Base-by-base conservation (phyloP, 2,888 invertebrate species). In the Lasioglossum calceatum region DNA sequence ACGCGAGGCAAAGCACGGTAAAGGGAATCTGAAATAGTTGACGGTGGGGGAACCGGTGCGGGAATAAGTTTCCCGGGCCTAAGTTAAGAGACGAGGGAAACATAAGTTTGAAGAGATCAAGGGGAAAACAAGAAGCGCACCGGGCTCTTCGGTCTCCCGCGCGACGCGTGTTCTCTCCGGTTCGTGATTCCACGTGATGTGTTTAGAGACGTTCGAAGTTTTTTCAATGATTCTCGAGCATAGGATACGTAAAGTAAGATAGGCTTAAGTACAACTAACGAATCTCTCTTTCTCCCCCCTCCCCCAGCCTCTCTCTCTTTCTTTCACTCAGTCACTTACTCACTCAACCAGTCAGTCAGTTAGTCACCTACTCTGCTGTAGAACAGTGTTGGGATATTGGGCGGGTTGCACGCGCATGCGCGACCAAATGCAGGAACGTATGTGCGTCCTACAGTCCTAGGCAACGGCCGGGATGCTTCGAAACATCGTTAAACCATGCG, bases 141-240 rank as follows among this genome's bases (percentile, higher is more conserved):
- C 1, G 14, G 14, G n/a, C 14, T n/a, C 16, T 16, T 5, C 14
- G 70, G 70, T 50, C 47, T 54, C 54, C 61, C 70, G 44, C 36
- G 23, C 44, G n/a, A 44, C 14, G 72, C 76, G 72, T 71, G 72
- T 78, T 86, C 76, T 84, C 84, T 76, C 61, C 27, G 76, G 67
- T 84, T n/a, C 81, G 61, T 78, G 78, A 78, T 70, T 71, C 73
- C 47, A 58, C 72, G 42, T 64, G 70, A 36, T n/a, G 36, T 83
- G 36, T 84, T 75, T 70, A 77, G 61, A 71, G 77, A 74, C 73
- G 19, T 79, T 81, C 61, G 67, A 70, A 79, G 78, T 67, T 80
- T 81, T 85, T 87, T 87, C 82, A 77, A 79, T 61, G 79, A 84
- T 87, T 87, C 85, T 83, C 87, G 83, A 87, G 27, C 67, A 77